Conservation (phyloP, 2,797 vertebrate species). For the Discoglossus pictus region DNA sequence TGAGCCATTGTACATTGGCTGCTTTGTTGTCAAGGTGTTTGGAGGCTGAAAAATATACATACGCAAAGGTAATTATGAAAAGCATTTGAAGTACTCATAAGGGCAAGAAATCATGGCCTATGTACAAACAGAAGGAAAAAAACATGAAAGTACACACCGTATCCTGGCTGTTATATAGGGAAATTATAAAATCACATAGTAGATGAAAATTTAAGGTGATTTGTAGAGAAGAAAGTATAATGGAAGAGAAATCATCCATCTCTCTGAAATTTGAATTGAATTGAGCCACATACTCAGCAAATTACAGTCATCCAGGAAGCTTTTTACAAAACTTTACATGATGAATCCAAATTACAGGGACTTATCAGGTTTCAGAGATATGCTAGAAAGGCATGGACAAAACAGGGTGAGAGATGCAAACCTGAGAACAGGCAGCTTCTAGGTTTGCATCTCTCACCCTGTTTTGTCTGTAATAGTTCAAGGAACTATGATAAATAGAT, state of each 20-base stretch:
- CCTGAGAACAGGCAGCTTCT: too few relatives aligned
- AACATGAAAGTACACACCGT: not conserved
- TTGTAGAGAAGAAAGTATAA: slow-evolving; percentile 3
- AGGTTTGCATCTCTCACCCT: too few relatives aligned
- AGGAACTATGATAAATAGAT: too few relatives aligned
- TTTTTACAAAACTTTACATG: slow-evolving; percentile 19
- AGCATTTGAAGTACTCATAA: slow-evolving; percentile 7
- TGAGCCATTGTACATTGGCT: slow-evolving; percentile 29
- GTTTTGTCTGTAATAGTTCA: too few relatives aligned
- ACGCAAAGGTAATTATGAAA: slow-evolving; percentile 34
- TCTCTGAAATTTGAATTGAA: slow-evolving; percentile 22
- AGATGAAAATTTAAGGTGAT: not conserved
- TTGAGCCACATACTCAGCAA: slow-evolving; percentile 35
- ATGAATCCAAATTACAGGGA: slow-evolving; percentile 14
- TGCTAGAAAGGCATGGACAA: not conserved
- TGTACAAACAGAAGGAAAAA: not conserved
- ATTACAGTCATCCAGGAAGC: slow-evolving; percentile 7
- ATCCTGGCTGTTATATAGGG: not conserved
- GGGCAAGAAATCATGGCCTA: not conserved
- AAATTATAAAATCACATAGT: slow-evolving; percentile 9
- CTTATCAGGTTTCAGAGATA: slow-evolving; percentile 15
- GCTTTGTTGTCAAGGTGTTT: slow-evolving; percentile 34
- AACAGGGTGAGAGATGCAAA: not conserved
- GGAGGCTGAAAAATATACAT: slow-evolving; percentile 21
- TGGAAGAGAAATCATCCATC: slow-evolving; percentile 12